A percentile compares a stretch with the other conserved stretches of the same genome.
These are phyloP conservation scores for Mythimna ferrago DNA, from an alignment of 2,888 invertebrate genomes.

Conservation along the genomic window DNA sequence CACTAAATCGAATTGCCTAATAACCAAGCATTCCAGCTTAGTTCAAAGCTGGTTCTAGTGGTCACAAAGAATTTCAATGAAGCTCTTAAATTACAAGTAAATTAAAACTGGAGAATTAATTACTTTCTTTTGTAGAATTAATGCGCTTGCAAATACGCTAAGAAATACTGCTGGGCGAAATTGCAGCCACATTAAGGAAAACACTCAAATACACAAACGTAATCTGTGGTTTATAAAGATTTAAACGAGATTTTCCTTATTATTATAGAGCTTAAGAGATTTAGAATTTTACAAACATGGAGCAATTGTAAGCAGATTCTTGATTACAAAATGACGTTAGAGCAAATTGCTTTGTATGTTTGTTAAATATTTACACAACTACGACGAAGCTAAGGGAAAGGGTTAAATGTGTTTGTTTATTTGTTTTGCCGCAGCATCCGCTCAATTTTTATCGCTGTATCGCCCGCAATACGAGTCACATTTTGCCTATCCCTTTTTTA, in stretches of 20 bases:
- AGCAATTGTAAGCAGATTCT: not conserved
- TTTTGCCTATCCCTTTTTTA: not conserved
- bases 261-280: not conserved
- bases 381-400: not conserved
- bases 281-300: not conserved
- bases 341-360: not conserved
- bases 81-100: conserved; percentile 35
- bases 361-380: not conserved
- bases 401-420: conserved; percentile 6
- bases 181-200: not conserved
- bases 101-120: conserved; percentile 26
- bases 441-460: not conserved
- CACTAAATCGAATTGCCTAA: conserved; percentile 15
- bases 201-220: not conserved
- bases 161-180: conserved; percentile 7
- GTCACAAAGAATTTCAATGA: conserved; percentile 43
- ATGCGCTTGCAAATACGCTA: conserved; percentile 8
- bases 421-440: not conserved
- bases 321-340: not conserved
- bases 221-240: not conserved
- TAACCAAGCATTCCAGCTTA: conserved; percentile 13
- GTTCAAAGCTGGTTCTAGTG: conserved; percentile 16
- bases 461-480: not conserved
- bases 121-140: conserved; percentile 25
- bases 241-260: not conserved